Evolutionary conservation across 1,140 invertebrate species (phyloP), one percentile per base, ranked within the genome.

Genomic region (Zophobas morio): DNA sequence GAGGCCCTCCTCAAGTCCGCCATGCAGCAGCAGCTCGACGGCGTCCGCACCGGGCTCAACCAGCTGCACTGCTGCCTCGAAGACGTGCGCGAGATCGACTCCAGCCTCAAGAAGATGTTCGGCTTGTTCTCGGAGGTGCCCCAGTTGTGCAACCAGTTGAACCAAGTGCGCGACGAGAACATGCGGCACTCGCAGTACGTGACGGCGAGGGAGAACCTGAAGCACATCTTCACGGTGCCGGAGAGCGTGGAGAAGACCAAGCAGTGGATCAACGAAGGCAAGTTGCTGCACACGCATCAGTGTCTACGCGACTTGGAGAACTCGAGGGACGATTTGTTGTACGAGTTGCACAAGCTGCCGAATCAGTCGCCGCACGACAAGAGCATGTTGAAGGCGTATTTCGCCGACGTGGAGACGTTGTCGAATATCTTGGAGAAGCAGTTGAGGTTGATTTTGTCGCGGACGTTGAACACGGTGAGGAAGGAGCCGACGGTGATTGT

Each of bases 1-100:
- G 98, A 99, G 88, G 96, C 97, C 6, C 95, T 98, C 91, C 87
- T 99, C 20, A 99, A 99, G 88, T 98, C 97, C n/a, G 96, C 97
- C 2, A 96, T 99, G 89, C 98, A 99, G 88, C 97, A 96, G 83
- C 98, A 99, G 87, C 86, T 99, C 47, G 98, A 99, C 88, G 98
- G 97, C 0, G 98, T 99, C 0, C 91, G 94, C 82, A 94, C 96
- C 6, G 98, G 98, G 0, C 90, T 99, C n/a, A 93, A 94, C 83
- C 95, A 99, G 85, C 87, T 99, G 8, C 91, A 96, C 81, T 90
- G 91, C 37, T 95, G 96, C 51, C 87, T 96, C 34, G 90, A 94
- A 82, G 96, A 97, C 88, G 94, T 99, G 2, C 94, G 95, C 83
- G 87, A 95, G 86, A 94, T 95, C 76, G 89, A 88, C 75, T 80